phyloP scores from a whole-genome alignment of 2,888 invertebrate species.

The Caradrina kadenii region DNA sequence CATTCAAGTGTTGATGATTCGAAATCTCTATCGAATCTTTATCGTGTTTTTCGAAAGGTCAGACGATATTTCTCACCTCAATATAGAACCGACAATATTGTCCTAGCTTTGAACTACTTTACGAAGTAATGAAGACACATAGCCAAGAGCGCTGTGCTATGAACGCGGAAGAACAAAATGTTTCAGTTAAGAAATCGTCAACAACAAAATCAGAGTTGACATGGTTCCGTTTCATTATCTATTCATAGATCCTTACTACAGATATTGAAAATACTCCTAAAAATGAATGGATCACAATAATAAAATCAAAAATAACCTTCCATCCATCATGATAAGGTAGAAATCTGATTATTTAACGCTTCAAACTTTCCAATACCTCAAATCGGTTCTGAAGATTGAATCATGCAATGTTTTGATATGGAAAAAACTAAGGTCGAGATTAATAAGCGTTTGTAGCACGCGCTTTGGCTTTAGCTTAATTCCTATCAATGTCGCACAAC shows the following conservation, averaged over 20 bases:
- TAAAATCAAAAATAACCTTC: constrained; percentile 1
- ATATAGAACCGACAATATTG: constrained; percentile 29
- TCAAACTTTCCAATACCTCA: constrained; percentile 2
- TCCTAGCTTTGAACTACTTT: constrained; percentile 18
- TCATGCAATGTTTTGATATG: not conserved
- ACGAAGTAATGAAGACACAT: constrained; percentile 34
- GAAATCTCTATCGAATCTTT: not conserved
- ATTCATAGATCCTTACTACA: constrained; percentile 17
- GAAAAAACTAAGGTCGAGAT: not conserved
- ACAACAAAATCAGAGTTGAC: constrained; percentile 10
- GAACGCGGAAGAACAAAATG: constrained; percentile 39
- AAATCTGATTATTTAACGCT: constrained; percentile 21
- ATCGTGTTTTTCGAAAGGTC: not conserved
- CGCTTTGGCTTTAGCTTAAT: not conserved
- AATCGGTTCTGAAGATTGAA: not conserved
- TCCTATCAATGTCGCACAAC: not conserved
- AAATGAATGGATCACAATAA: constrained; percentile 18
- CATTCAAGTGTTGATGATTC: not conserved
- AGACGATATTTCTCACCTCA: not conserved
- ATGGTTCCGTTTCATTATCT: constrained; percentile 20
- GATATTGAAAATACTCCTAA: constrained; percentile 34
- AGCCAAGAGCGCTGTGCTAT: not conserved
- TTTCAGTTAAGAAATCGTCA: not conserved
- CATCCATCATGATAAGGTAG: constrained; percentile 46
- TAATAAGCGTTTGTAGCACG: not conserved